Percentiles rank a stretch among this genome's conserved stretches.
phyloP scores from a whole-genome alignment of 2,113 vertebrate species.

The Hemicordylus capensis region DNA sequence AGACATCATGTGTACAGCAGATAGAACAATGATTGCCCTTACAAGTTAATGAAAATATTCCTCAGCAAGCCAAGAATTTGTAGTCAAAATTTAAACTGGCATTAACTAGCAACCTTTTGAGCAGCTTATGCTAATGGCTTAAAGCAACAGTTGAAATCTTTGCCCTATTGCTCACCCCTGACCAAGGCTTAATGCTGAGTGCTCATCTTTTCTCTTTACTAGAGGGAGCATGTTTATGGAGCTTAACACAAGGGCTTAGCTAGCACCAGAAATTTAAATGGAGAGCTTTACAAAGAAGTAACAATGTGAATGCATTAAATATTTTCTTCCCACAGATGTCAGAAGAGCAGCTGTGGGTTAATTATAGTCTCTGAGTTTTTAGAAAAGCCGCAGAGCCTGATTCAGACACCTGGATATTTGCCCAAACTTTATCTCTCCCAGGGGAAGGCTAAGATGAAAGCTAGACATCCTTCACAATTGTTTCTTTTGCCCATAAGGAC shows the following conservation, averaged over 20 bases:
- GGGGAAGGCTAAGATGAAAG: slow-evolving; percentile 45
- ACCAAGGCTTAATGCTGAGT: slow-evolving; percentile 24
- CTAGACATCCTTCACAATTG: slow-evolving; percentile 47
- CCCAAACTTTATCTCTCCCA: slow-evolving; percentile 52
- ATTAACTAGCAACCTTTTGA: slow-evolving; percentile 44
- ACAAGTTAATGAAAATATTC: slow-evolving; percentile 48
- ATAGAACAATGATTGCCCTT: slow-evolving; percentile 43
- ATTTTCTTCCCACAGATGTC: slow-evolving; percentile 48
- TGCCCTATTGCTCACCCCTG: slow-evolving; percentile 35
- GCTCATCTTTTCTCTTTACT: slow-evolving; percentile 22
- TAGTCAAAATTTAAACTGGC: slow-evolving; percentile 49
- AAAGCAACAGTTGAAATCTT: slow-evolving; percentile 43
- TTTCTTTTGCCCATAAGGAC: slow-evolving; percentile 51
- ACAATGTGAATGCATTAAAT: slow-evolving; percentile 58
- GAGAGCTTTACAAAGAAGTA: slow-evolving; percentile 47
- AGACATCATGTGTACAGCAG: slow-evolving; percentile 46
- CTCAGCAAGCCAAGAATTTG: slow-evolving; percentile 53
- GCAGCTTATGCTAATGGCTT: slow-evolving; percentile 45
- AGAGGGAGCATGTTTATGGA: not conserved
- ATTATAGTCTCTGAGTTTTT: slow-evolving; percentile 30
- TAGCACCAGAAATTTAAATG: slow-evolving; percentile 16
- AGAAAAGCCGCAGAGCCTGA: slow-evolving; percentile 45
- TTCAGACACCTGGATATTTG: slow-evolving; percentile 59
- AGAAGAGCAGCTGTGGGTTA: slow-evolving; percentile 45
- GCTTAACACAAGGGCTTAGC: slow-evolving; percentile 42